Evolutionary conservation across 92 coral and sea anemone genomes (phyloP), one percentile per base, ranked within the genome.

Genomic region (Palythoa heliodiscus): DNA sequence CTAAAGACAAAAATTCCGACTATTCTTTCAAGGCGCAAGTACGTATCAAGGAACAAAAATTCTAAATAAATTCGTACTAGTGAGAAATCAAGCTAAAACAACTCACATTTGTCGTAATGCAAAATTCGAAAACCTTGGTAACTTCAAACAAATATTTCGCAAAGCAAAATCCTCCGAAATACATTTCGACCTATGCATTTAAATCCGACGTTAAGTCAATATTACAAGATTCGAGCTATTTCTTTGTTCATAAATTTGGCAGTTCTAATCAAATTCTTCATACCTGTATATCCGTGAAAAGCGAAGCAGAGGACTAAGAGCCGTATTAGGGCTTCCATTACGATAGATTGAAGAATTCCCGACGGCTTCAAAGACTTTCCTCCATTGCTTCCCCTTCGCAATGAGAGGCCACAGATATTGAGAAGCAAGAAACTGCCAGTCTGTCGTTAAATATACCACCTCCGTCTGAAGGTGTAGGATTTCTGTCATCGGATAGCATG

Each of bases 401-500:
- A 60, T 23, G 63, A 24, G 29, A 24, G 29, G 37, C 57, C 84
- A 80, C 14, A 23, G 74, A 80, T 64, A 47, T n/a, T 43, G 2
- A 78, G 84, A 37, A 66, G 47, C 24, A 24, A 80, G 12, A 13
- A 66, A 80, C 60, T 22, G 58, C 58, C 24, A 4, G 84, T 22
- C 73, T 66, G 13, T 80, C 73, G 47, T 80, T 80, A 80, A 80
- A 66, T 80, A 80, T 53, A 39, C 84, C 57, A 63, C 58, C 53
- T 66, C 17, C 73, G 58, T 64, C 60, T 48, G n/a, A 7, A 7
- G 74, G 23, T 74, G 66, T 80, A 22, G 73, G 47, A 47, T 80
- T 80, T 80, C 84, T 23, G 84, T 80, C 74, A 80, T 80, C 47
- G 63, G 81, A 80, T 80, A 80, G 74, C 53, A 70, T 66, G 58